Conservation (phyloP, 2,888 invertebrate species). For the Drosophila antonietae region DNA sequence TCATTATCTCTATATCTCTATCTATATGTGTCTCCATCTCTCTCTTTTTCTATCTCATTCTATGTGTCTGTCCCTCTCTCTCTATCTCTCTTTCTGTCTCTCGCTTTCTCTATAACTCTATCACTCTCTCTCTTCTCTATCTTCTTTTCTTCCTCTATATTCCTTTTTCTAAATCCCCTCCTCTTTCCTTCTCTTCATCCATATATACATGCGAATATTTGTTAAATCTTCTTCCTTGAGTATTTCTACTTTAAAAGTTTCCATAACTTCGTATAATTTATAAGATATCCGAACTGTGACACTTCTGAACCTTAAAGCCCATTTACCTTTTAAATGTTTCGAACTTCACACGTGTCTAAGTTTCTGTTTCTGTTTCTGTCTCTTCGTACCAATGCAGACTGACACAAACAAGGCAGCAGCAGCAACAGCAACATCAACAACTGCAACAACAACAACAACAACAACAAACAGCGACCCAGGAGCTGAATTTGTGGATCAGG, state of each 20-base stretch:
- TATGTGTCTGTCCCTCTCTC: background rate
- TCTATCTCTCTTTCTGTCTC: background rate
- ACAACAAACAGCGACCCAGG: conserved; percentile 44
- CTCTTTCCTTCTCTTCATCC: background rate
- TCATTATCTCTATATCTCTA: background rate
- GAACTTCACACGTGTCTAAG: conserved; percentile 69
- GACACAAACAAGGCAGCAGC: conserved; percentile 62
- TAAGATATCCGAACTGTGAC: background rate
- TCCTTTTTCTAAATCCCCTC: no score
- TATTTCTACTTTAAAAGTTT: background rate
- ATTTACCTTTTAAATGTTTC: conserved; percentile 12
- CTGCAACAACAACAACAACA: conserved; percentile 32
- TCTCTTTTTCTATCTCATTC: background rate
- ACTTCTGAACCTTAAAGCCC: background rate
- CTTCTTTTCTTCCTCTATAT: background rate
- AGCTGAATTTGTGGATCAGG: conserved; percentile 67
- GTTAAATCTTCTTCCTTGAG: background rate
- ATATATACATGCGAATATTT: background rate
- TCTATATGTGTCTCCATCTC: background rate
- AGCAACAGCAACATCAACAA: conserved; percentile 39
- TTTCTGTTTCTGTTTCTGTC: conserved; percentile 36
- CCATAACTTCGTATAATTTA: background rate
- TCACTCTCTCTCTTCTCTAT: background rate
- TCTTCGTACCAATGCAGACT: conserved; percentile 50
- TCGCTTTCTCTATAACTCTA: background rate